Percentiles rank a stretch among this genome's conserved stretches.
phyloP scores from a whole-genome alignment of 2,888 invertebrate species.

The Cheilosia soror region DNA sequence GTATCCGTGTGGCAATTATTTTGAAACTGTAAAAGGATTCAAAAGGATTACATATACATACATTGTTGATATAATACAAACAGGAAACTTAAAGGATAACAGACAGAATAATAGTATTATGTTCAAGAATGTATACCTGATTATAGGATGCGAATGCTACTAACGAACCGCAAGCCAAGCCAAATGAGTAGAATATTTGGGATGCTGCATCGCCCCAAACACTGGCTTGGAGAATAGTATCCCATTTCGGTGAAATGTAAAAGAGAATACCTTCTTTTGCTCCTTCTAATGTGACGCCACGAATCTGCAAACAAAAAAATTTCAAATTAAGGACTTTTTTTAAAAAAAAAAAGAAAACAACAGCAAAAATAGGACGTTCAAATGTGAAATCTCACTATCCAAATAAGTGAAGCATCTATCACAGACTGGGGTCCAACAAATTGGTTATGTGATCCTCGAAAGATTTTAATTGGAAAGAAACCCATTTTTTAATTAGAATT shows the following conservation, averaged over 20 bases:
- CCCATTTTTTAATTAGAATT: no score
- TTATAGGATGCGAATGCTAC: conserved; percentile 91
- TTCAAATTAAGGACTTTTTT: neutral
- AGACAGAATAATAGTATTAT: conserved; percentile 1
- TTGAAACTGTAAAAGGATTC: conserved; percentile 84
- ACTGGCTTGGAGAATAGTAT: conserved; percentile 86
- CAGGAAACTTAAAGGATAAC: neutral
- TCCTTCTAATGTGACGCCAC: conserved; percentile 88
- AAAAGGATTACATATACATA: conserved; percentile 33
- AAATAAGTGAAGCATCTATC: neutral
- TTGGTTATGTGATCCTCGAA: conserved; percentile 1
- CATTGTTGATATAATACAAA: neutral
- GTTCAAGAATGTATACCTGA: conserved; percentile 77
- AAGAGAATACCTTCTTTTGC: conserved; percentile 89
- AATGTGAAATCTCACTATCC: conserved; percentile 26
- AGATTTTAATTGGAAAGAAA: no score
- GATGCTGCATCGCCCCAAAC: conserved; percentile 94
- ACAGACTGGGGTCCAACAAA: neutral
- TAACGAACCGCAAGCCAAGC: conserved; percentile 90
- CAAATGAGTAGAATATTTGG: conserved; percentile 93
- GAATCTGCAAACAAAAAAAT: conserved; percentile 78
- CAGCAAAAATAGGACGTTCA: neutral
- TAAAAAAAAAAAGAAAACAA: neutral
- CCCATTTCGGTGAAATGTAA: conserved; percentile 90
- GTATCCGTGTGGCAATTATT: conserved; percentile 91